Evolutionary conservation across 2,113 vertebrate genomes (phyloP), one percentile per base, ranked within the genome.

Genomic region (Rhineura floridana): DNA sequence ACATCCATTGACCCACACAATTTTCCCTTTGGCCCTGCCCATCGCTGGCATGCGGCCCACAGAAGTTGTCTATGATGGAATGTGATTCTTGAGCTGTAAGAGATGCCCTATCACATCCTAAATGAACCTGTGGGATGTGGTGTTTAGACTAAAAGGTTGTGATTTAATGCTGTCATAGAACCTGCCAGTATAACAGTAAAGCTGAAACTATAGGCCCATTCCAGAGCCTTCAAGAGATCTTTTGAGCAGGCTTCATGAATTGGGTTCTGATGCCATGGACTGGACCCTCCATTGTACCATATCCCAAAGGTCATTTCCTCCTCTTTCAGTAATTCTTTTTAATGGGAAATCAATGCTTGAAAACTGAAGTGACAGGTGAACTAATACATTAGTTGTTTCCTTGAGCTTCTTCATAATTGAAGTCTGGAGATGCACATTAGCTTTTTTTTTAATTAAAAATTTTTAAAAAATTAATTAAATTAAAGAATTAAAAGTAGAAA

Each of bases 171-270:
- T 44, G 63, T 55, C 1, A 21, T 0, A n/a, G 48, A 63, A 48
- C 73, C 12, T 0, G 81, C n/a, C 28, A 13, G 21, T 3, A n/a
- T 11, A 17, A 0, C 28, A 19, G 42, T 28, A 4, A 0, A 36
- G 15, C 19, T 77, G 11, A 88, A 5, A 0, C 5, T 1, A 85
- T 0, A 0, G 2, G 13, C 36, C 50, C 87, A 48, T 83, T 59
- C 81, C 3, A 42, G 0, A 76, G 67, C 2, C n/a, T 75, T 81
- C 2, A 87, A 17, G 6, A 77, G 86, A 13, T n/a, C 23, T 83
- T 36, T 25, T 82, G 81, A 67, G 12, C 50, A 89, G 33, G 83
- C 46, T 0, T 6, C 76, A 78, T 33, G 30, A 77, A 48, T 28
- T 8, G 30, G 12, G 30, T 33, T 33, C 46, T 78, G 76, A 23